Conservation (phyloP, 2,888 invertebrate genomes). For the Calliphora vomitoria region DNA sequence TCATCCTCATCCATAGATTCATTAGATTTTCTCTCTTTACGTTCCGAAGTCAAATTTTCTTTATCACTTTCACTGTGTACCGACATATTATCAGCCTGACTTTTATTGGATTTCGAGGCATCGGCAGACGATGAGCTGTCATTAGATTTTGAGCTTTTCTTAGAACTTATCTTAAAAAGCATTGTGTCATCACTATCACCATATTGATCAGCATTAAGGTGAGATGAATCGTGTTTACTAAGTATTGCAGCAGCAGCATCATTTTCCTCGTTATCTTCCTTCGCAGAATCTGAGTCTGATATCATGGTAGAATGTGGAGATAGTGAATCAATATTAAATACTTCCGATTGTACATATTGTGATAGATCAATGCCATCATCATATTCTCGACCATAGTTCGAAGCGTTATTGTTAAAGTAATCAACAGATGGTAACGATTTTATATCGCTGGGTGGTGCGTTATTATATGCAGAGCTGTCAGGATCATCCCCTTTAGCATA, state of each 20-base stretch:
- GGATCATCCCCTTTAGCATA: constrained; percentile 1
- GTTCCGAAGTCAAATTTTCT: constrained; percentile 72
- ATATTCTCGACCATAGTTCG: constrained; percentile 72
- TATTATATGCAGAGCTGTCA: background rate
- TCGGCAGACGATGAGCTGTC: constrained; percentile 12
- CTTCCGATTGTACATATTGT: constrained; percentile 78
- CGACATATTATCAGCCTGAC: constrained; percentile 52
- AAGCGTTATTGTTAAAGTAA: background rate
- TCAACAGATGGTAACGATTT: constrained; percentile 16
- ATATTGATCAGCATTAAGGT: constrained; percentile 1
- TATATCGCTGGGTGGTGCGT: constrained; percentile 4
- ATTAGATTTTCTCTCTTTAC: constrained; percentile 67
- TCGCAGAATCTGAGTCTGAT: constrained; percentile 62
- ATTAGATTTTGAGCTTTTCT: constrained; percentile 42
- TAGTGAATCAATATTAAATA: constrained; percentile 74
- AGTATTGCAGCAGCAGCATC: background rate
- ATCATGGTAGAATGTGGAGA: constrained; percentile 63
- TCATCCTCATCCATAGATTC: constrained; percentile 76
- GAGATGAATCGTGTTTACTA: background rate
- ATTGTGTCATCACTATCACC: constrained; percentile 63
- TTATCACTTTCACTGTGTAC: constrained; percentile 77
- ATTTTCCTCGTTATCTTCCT: constrained; percentile 27
- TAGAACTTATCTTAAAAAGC: constrained; percentile 56
- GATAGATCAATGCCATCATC: constrained; percentile 78
- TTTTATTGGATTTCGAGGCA: constrained; percentile 29